phyloP scores from a whole-genome alignment of 2,888 invertebrate species.

The Diarsia rubi region DNA sequence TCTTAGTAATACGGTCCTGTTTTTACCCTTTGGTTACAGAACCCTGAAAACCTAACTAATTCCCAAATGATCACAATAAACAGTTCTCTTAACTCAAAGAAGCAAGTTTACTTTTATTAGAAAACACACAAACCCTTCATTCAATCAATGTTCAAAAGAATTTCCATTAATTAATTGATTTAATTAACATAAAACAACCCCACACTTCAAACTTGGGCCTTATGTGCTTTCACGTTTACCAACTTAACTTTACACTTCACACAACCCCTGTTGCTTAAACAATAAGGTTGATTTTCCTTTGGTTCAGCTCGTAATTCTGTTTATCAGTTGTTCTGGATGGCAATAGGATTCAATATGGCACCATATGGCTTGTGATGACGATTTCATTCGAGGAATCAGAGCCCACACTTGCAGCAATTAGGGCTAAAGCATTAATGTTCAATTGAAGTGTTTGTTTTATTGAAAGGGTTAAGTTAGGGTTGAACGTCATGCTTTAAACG shows the following conservation, averaged over 20 bases:
- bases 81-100: not conserved
- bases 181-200: slow-evolving; percentile 34
- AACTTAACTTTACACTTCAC: slow-evolving; percentile 14
- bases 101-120: slow-evolving; percentile 10
- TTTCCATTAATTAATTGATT: slow-evolving; percentile 43
- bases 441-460: slow-evolving; percentile 44
- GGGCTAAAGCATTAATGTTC: slow-evolving; percentile 45
- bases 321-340: slow-evolving; percentile 41
- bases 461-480: slow-evolving; percentile 8
- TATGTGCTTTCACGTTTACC: slow-evolving; percentile 5
- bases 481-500: not conserved
- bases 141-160: slow-evolving; percentile 51
- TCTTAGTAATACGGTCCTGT: too few species aligned
- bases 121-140: slow-evolving; percentile 18
- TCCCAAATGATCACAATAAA: not conserved
- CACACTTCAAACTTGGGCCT: slow-evolving; percentile 58
- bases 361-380: slow-evolving; percentile 56
- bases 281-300: slow-evolving; percentile 4
- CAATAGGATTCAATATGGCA: slow-evolving; percentile 51
- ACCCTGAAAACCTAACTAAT: too few species aligned
- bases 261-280: accelerated
- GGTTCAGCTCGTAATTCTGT: not conserved
- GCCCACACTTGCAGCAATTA: slow-evolving; percentile 58
- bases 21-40: too few species aligned
- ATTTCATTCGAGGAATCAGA: slow-evolving; percentile 59